A percentile compares a stretch with the other conserved stretches of the same genome.
Evolutionary conservation across 2,797 vertebrate species (phyloP).

Genomic region (Pseudotriccus pelzelni): DNA sequence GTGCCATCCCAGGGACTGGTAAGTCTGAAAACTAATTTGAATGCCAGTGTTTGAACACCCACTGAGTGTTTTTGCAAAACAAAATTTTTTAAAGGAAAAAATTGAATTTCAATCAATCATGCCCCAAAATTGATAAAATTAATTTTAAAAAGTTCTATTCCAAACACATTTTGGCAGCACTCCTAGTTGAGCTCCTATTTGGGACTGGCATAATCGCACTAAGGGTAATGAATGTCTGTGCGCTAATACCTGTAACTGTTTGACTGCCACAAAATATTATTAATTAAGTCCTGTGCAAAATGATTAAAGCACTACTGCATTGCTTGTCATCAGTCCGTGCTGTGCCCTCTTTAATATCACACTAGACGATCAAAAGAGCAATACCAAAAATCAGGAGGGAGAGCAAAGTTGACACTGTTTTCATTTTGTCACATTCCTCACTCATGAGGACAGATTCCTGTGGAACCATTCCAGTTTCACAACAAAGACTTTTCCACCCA

Average conservation of each 20-base stretch:
- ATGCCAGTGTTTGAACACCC: not conserved
- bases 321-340: not conserved
- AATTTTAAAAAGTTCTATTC: not conserved
- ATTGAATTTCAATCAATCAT: not conserved
- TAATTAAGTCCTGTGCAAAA: not conserved
- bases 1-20: not conserved
- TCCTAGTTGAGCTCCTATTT: not conserved
- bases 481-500: conserved; percentile 33
- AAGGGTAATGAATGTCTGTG: not conserved
- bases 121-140: not conserved
- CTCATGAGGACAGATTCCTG: conserved; percentile 32
- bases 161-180: not conserved
- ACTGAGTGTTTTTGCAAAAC: not conserved
- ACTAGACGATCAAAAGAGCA: not conserved
- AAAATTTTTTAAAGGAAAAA: not conserved
- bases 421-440: conserved; percentile 34
- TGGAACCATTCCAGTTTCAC: conserved; percentile 19
- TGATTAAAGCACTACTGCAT: not conserved
- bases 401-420: conserved; percentile 10
- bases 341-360: not conserved
- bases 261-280: not conserved
- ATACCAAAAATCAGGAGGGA: not conserved
- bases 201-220: not conserved
- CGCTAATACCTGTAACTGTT: not conserved
- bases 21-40: not conserved